Conservation (phyloP, 1,140 invertebrate species). For the Trypoxylus dichotomus region DNA sequence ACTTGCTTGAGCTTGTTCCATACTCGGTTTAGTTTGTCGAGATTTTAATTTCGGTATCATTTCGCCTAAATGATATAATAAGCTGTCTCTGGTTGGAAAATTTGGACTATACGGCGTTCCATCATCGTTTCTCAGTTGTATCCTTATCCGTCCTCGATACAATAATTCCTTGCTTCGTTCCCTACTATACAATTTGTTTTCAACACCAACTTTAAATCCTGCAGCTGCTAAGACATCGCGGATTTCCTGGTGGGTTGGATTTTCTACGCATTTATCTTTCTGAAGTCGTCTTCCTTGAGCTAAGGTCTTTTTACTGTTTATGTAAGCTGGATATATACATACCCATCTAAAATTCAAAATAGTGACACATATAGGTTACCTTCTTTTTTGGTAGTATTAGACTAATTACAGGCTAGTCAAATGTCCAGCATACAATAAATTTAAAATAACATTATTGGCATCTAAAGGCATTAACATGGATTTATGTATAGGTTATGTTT, state of each 20-base stretch:
- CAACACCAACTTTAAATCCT: constrained; percentile 84
- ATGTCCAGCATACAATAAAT: too few species aligned
- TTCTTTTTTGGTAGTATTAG: too few species aligned
- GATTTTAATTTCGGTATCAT: constrained; percentile 93
- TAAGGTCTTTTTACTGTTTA: constrained; percentile 91
- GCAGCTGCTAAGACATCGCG: constrained; percentile 83
- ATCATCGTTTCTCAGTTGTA: constrained; percentile 93
- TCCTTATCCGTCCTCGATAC: constrained; percentile 82
- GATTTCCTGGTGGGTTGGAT: constrained; percentile 91
- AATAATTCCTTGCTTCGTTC: constrained; percentile 87
- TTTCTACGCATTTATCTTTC: constrained; percentile 87
- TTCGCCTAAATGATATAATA: constrained; percentile 76
- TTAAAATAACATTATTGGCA: too few species aligned
- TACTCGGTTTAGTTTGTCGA: constrained; percentile 56
- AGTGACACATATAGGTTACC: too few species aligned
- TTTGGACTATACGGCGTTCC: constrained; percentile 73
- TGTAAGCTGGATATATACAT: constrained; percentile 94
- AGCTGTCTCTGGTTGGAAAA: constrained; percentile 75
- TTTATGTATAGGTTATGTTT: not conserved
- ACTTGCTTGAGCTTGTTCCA: constrained; percentile 40
- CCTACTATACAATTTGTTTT: constrained; percentile 92
- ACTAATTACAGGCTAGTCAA: too few species aligned
- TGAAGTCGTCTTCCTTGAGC: constrained; percentile 83
- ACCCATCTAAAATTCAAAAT: constrained; percentile 77
- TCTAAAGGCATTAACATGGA: too few species aligned